These are phyloP conservation scores for Polyommatus iphigenia DNA, from an alignment of 2,888 invertebrate genomes.

Conservation along the genomic window DNA sequence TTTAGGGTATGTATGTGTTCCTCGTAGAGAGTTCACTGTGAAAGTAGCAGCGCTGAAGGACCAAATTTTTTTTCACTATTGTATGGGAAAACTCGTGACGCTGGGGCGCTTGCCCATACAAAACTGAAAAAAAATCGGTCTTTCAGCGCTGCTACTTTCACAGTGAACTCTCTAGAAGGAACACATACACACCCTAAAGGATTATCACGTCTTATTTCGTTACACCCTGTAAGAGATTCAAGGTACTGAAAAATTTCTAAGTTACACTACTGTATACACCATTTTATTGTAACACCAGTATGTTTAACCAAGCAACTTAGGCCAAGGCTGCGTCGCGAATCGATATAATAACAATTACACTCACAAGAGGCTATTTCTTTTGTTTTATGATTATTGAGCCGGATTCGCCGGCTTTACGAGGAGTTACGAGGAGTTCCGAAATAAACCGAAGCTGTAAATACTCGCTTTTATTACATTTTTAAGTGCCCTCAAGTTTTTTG, in stretches of 20 bases:
- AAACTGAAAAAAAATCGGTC: no score
- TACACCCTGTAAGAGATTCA: no score
- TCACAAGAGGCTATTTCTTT: constrained; percentile 22
- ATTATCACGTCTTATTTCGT: no score
- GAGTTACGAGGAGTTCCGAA: constrained; percentile 3
- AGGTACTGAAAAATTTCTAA: not conserved
- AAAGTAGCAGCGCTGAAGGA: no score
- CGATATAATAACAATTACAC: constrained; percentile 20
- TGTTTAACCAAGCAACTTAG: not conserved
- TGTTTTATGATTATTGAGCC: constrained; percentile 22
- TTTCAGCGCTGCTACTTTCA: no score
- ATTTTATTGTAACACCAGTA: not conserved
- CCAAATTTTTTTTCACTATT: no score
- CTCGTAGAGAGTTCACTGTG: no score
- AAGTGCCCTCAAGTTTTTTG: not conserved
- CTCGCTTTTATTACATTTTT: not conserved
- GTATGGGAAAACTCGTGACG: no score
- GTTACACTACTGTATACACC: not conserved
- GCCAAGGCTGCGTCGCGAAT: not conserved
- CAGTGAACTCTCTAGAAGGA: no score
- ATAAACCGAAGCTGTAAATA: constrained; percentile 10
- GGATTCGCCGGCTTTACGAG: not conserved
- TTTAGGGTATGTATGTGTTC: no score
- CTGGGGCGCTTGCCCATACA: no score
- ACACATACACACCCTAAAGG: no score